Evolutionary conservation across 2,113 vertebrate genomes (phyloP), one percentile per base, ranked within the genome.

Genomic region (Herpetotheres cachinnans): DNA sequence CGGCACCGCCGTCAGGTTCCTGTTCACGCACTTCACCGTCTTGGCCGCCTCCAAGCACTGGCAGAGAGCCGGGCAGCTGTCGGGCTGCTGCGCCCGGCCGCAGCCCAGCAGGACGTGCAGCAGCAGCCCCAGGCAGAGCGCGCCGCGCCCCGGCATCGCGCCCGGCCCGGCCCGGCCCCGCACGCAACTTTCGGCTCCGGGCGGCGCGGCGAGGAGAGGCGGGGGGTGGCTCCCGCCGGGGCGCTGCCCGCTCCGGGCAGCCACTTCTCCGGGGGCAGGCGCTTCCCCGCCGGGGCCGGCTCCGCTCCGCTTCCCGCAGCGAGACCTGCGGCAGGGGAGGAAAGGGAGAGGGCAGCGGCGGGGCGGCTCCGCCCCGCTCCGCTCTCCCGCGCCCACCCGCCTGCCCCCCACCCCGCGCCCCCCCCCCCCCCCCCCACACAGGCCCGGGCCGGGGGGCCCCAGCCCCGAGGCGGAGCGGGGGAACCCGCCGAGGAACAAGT

Each of bases 11-110:
- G 93, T 97, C 95, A 99, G 98, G 90, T 98, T 97, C 93, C 98
- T 96, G 93, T 98, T 98, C 86, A 98, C 98, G 95, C 99, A 99
- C 97, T 99, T 99, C 20, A 99, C 98, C 4, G 98, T 98, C 93
- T 86, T 96, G 85, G 97, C 96, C 24, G 96, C 82, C 80, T 98
- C 98, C 13, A 94, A 98, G 93, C 99, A 99, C 85, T 97, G 88
- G 79, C 99, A 99, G 13, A 70, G 77, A n/a, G 93, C 70, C 21
- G 99, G 99, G 89, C 99, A 99, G 42, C 22, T 16, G 59, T 14
- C 85, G 7, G 97, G 94, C 77, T 94, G 95, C 74, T 98, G 97
- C 16, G 97, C 92, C 71, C 66, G 97, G 72, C 96, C 92, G 95
- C 97, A 96, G 92, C 96, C 82, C 70, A 97, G 86, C 56, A 98